Evolutionary conservation across 2,888 invertebrate genomes (phyloP).

Genomic region (Anthrax anthrax): DNA sequence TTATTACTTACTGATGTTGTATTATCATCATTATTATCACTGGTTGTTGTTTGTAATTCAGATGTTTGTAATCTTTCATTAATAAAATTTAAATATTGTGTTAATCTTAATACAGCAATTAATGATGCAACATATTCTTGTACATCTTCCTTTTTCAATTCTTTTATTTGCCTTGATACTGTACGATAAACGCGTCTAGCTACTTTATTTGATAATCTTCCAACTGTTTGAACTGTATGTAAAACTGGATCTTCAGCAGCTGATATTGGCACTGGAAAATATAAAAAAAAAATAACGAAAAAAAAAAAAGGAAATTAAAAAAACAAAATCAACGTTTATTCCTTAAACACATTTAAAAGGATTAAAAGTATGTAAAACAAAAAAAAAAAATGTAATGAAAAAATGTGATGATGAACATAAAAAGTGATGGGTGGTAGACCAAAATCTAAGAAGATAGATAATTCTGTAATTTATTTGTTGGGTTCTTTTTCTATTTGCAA

Average conservation of each 20-base stretch:
- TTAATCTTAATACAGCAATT: constrained; percentile 36
- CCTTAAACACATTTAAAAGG: background rate
- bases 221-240: constrained; percentile 58
- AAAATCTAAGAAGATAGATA: no score
- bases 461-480: no score
- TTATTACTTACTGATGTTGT: background rate
- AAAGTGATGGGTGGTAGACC: no score
- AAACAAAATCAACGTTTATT: no score
- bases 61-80: constrained; percentile 26
- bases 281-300: background rate
- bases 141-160: constrained; percentile 36
- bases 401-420: no score
- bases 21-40: background rate
- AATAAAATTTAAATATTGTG: constrained; percentile 36
- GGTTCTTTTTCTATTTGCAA: no score
- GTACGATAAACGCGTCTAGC: constrained; percentile 54
- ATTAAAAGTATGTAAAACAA: background rate
- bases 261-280: constrained; percentile 42
- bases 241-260: constrained; percentile 48
- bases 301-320: background rate
- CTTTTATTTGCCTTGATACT: constrained; percentile 45
- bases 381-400: no score
- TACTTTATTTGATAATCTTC: constrained; percentile 54
- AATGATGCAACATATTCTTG: constrained; percentile 37
- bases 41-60: background rate